A percentile compares a stretch with the other conserved stretches of the same genome.
Conservation (phyloP, 2,888 invertebrate genomes). For the Erynnis tages region DNA sequence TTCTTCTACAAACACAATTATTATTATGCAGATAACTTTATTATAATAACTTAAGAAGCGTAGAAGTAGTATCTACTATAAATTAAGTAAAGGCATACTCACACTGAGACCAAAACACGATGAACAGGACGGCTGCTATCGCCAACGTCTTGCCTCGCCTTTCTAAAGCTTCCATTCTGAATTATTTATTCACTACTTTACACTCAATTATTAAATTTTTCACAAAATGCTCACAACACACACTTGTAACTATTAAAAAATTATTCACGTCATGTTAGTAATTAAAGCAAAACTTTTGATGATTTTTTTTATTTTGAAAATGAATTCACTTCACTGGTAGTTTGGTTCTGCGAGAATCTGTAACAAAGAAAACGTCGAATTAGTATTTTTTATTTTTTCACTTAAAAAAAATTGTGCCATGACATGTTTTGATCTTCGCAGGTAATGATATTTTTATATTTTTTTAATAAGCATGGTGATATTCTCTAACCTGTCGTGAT, state of each 20-base stretch:
- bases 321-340: neutral
- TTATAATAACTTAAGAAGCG: no score
- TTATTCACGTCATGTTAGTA: conserved; percentile 36
- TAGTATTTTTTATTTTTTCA: neutral
- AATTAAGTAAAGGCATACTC: conserved; percentile 42
- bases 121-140: conserved; percentile 50
- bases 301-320: neutral
- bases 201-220: conserved; percentile 14
- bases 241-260: conserved; percentile 21
- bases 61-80: no score
- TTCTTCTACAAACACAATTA: no score
- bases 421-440: no score
- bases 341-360: conserved; percentile 27
- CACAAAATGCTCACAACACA: conserved; percentile 23
- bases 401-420: no score
- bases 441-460: no score
- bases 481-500: no score
- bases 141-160: conserved; percentile 55
- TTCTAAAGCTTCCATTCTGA: conserved; percentile 72
- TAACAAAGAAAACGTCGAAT: conserved; percentile 31
- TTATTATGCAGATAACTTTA: no score
- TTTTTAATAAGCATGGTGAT: no score
- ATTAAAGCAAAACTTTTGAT: neutral
- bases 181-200: conserved; percentile 21
- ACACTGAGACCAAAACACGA: conserved; percentile 68